These are phyloP conservation scores for Steromphala cineraria DNA, from an alignment of 2,888 invertebrate genomes.

Conservation along the genomic window DNA sequence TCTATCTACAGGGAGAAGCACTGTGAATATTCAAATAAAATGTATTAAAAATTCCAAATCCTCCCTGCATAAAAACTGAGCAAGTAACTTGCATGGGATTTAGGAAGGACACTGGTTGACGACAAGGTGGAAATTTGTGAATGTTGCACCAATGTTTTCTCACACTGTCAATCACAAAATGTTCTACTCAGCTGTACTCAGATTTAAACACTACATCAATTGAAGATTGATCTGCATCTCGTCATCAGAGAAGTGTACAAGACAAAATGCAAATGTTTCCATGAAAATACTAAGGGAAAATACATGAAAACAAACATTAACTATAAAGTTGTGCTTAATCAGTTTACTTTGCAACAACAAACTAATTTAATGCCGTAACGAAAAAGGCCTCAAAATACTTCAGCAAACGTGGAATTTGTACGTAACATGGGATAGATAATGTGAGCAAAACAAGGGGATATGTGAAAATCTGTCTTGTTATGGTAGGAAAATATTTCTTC, in stretches of 20 bases:
- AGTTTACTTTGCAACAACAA: slow-evolving; percentile 14
- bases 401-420: slow-evolving; percentile 17
- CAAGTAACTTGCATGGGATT: slow-evolving; percentile 9
- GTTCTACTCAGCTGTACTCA: not conserved
- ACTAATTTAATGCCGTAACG: slow-evolving; percentile 12
- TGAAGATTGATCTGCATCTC: not conserved
- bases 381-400: slow-evolving; percentile 10
- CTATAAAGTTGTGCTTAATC: slow-evolving; percentile 8
- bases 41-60: not conserved
- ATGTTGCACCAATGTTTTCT: slow-evolving; percentile 11
- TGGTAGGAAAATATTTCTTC: slow-evolving; percentile 24
- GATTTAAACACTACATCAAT: not conserved
- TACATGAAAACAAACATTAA: slow-evolving; percentile 19
- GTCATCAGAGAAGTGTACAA: not conserved
- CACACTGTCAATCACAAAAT: not conserved
- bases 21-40: slow-evolving; percentile 9
- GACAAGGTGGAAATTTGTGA: not conserved
- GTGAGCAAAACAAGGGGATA: slow-evolving; percentile 22
- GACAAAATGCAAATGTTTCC: slow-evolving; percentile 10
- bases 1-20: slow-evolving; percentile 18
- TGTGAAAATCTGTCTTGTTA: slow-evolving; percentile 20
- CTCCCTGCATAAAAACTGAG: slow-evolving; percentile 17
- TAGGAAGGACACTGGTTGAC: slow-evolving; percentile 11
- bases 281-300: slow-evolving; percentile 16
- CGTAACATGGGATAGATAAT: slow-evolving; percentile 11